phyloP scores from a whole-genome alignment of 2,888 invertebrate genomes.

The Eilema depressum region DNA sequence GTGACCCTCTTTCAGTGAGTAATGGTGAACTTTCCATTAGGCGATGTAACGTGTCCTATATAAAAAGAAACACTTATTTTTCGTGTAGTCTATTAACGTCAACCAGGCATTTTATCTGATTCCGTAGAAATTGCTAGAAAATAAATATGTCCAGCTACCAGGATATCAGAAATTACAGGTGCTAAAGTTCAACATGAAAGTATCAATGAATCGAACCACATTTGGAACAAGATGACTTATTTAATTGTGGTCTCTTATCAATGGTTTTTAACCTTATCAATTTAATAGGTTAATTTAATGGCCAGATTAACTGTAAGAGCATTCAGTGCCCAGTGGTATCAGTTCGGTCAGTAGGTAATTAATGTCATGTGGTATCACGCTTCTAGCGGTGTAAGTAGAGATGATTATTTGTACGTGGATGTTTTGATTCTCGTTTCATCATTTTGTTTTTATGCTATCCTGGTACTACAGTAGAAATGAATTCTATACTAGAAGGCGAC shows the following conservation, averaged over 20 bases:
- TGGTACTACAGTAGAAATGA: not conserved
- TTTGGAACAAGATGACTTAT: not conserved
- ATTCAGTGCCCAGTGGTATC: not conserved
- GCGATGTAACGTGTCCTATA: too few relatives aligned
- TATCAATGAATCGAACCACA: not conserved
- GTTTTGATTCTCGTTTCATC: too few relatives aligned
- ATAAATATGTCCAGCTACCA: not conserved
- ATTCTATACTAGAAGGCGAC: too few relatives aligned
- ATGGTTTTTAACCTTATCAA: not conserved
- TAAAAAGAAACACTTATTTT: too few relatives aligned
- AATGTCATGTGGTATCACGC: not conserved
- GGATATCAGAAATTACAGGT: not conserved
- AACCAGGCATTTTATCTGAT: too few relatives aligned
- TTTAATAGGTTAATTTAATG: not conserved
- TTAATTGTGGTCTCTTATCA: not conserved
- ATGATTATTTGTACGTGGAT: not conserved
- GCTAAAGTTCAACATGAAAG: not conserved
- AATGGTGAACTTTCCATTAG: too few relatives aligned
- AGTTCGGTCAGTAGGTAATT: slow-evolving; percentile 1
- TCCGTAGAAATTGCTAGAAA: not conserved
- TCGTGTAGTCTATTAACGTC: not conserved
- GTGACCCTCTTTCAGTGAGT: too few relatives aligned
- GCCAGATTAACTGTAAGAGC: not conserved
- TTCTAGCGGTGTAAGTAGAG: not conserved
- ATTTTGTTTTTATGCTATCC: too few relatives aligned